phyloP scores from a whole-genome alignment of 2,797 vertebrate species.

The Botia kubotai region DNA sequence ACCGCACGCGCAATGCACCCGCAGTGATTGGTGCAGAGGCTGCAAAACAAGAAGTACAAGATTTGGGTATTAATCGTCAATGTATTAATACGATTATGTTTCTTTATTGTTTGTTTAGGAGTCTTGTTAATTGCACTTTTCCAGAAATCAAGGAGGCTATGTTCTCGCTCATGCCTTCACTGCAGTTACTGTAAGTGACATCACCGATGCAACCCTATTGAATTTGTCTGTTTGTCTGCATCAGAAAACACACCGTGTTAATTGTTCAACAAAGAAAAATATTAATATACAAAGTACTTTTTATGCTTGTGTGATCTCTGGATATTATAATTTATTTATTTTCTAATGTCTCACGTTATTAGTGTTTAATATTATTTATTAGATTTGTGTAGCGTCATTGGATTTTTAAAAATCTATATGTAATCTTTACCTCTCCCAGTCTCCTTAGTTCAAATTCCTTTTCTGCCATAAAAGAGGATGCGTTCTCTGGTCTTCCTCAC shows the following conservation, averaged over 20 bases:
- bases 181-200: slow-evolving; percentile 93
- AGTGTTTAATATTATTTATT: no score
- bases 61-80: neutral
- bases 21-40: neutral
- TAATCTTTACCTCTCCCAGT: no score
- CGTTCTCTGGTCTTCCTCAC: slow-evolving; percentile 93
- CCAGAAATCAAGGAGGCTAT: slow-evolving; percentile 92
- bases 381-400: no score
- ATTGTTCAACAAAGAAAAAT: neutral
- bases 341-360: no score
- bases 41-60: no score
- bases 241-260: neutral
- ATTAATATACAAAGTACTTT: neutral
- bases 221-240: slow-evolving; percentile 11
- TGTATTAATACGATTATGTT: neutral
- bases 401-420: no score
- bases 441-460: slow-evolving; percentile 95
- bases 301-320: neutral
- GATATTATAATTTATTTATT: no score
- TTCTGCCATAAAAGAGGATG: slow-evolving; percentile 91
- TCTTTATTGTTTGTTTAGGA: slow-evolving; percentile 75
- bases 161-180: slow-evolving; percentile 94
- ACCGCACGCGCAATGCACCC: neutral
- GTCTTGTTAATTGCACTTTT: slow-evolving; percentile 94
- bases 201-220: slow-evolving; percentile 22